Base-by-base conservation (phyloP, 1,140 invertebrate genomes). In the Hermetia illucens region DNA sequence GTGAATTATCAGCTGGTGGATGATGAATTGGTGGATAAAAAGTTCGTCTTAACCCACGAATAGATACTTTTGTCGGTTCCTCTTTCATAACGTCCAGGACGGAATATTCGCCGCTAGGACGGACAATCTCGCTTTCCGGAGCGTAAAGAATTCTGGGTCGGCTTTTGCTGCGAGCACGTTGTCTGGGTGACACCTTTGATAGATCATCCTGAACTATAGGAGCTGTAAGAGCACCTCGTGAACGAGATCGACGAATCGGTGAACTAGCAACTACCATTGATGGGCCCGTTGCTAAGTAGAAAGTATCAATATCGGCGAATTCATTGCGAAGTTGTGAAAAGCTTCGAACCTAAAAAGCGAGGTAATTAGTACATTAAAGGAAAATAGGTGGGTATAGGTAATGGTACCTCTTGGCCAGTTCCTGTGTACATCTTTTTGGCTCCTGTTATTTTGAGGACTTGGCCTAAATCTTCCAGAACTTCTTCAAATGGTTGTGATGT, bases 401-500 rank as follows among this genome's bases (percentile, higher is more conserved):
- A 27, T 27, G 55, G 62, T 68, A 88, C 87, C 74, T 90, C 85
- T 72, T 89, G 82, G 38, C 87, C 87, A 6, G 78, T 80, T 19
- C 86, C 79, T 33, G 86, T 91, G 61, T 84, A 88, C 79, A 93
- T 88, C 62, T 79, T 73, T 58, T 83, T 84, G 39, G 84, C 83
- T 41, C 83, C 81, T 49, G 77, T 84, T 77, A 90, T 84, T 67
- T 88, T 90, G 27, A 93, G 68, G 30, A 91, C 86, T 68, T 91
- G 83, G 42, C 87, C 87, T 48, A 93, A 70, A 66, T 94, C 90
- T 56, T 84, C 79, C 37, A 95, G 64, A n/a, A 95, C 83, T 54
- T 93, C 88, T 64, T 95, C 90, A 55, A 92, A 96, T 2, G 85
- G 86, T 55, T 93, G 88, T 8, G 83, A 81, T 1, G 89, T 94